A percentile compares a stretch with the other conserved stretches of the same genome.
These are phyloP conservation scores for Gambusia affinis DNA, from an alignment of 2,113 vertebrate species.

Conservation along the genomic window DNA sequence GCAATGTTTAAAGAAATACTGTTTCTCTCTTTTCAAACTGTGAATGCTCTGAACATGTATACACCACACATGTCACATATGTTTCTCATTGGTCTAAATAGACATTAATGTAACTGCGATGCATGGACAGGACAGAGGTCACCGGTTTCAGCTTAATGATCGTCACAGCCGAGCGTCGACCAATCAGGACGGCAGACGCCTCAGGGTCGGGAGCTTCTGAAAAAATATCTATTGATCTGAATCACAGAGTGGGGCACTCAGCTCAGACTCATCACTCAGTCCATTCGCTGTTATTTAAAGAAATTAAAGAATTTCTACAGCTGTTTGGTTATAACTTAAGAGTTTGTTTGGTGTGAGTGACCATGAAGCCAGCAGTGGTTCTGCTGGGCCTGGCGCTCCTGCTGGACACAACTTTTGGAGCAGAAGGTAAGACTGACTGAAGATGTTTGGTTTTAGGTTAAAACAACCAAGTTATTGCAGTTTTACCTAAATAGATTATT, in stretches of 20 bases:
- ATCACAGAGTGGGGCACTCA: constrained; percentile 33
- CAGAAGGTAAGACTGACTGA: constrained; percentile 68
- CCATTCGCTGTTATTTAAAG: background rate
- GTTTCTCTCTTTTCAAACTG: background rate
- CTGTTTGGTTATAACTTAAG: background rate
- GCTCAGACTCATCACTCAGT: constrained; percentile 6
- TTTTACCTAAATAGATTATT: background rate
- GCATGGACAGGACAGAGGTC: constrained; percentile 39
- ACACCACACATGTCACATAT: background rate
- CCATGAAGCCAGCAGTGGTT: constrained; percentile 71
- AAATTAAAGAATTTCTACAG: background rate
- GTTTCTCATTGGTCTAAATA: background rate
- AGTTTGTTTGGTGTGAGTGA: constrained; percentile 1
- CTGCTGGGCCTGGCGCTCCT: constrained; percentile 72
- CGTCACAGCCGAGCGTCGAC: constrained; percentile 43
- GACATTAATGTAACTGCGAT: background rate
- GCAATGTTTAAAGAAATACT: constrained; percentile 32
- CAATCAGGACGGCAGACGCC: constrained; percentile 49
- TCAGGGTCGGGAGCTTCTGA: constrained; percentile 49
- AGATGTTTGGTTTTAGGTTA: background rate
- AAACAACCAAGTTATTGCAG: background rate
- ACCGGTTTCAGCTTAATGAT: constrained; percentile 68
- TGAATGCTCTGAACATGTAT: background rate
- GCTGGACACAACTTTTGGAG: constrained; percentile 60
- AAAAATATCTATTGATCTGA: constrained; percentile 57